Evolutionary conservation across 2,113 vertebrate species (phyloP), one percentile per base, ranked within the genome.

Genomic region (Panthera uncia): DNA sequence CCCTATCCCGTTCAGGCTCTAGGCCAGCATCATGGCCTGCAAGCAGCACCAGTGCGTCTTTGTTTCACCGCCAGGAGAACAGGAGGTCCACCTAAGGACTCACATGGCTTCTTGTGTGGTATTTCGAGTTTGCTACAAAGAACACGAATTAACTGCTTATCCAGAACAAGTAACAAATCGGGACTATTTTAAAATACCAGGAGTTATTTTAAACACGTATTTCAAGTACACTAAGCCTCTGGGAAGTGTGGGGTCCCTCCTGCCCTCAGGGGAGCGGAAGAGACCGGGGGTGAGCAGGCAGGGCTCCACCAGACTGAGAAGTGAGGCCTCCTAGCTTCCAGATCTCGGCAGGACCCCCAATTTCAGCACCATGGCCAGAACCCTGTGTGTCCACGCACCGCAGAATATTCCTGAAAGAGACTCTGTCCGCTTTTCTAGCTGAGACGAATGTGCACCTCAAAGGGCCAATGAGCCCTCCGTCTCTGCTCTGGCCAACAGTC

Each of bases 331-430:
- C 31, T 23, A 52, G 33, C 1, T 18, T 41, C 86, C 23, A 25
- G 11, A n/a, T 71, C 38, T 12, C 1, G 74, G 73, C 29, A 15
- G 52, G 50, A 38, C 41, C 19, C 29, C 33, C 52, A 4, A 7
- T 6, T 52, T 27, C 52, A 33, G 73, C 7, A 15, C 23, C 1
- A 0, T 36, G 69, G 81, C 61, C 3, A 1, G 61, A 50, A 38
- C 50, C 31, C 63, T 18, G 23, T 0, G 0, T 29, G 55, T 3
- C 19, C 18, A 18, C 1, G 0, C 1, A 6, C 36, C 23, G 9
- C 69, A 25, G 18, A 38, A 45, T 11, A 11, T 61, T 50, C 27
- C 50, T 8, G 13, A 19, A 52, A 33, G 27, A 8, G 61, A 31
- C 7, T 18, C 7, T 19, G 3, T 4, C 16, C 7, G 11, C 63